phyloP scores from a whole-genome alignment of 2,113 vertebrate genomes.

The Xenotilapia longispinis region DNA sequence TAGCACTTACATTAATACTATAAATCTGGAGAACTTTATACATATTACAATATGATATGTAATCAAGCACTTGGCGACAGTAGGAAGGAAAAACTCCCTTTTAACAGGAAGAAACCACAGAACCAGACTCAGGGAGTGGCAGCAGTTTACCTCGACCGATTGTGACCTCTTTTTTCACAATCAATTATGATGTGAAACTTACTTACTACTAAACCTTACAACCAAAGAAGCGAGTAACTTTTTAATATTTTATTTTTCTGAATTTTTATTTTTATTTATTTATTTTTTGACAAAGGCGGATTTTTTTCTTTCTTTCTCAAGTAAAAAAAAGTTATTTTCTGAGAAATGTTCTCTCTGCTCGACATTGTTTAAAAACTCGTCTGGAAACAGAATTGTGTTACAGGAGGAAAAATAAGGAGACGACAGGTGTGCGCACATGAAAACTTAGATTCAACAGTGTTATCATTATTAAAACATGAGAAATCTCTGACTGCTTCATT shows the following conservation, averaged over 20 bases:
- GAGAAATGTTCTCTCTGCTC: neutral
- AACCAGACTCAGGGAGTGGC: neutral
- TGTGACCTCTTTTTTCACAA: neutral
- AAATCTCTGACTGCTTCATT: neutral
- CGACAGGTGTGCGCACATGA: neutral
- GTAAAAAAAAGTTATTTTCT: neutral
- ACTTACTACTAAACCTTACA: neutral
- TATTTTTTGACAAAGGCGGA: neutral
- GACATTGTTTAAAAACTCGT: neutral
- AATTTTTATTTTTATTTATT: neutral
- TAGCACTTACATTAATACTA: neutral
- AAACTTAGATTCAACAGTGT: neutral
- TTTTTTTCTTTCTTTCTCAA: neutral
- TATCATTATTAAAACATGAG: neutral
- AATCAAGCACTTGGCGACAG: neutral
- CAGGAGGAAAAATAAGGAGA: accelerated
- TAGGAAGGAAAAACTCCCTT: neutral
- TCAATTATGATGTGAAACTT: neutral
- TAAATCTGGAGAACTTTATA: neutral
- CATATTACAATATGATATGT: neutral
- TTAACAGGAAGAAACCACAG: neutral
- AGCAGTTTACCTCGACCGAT: neutral
- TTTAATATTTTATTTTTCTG: neutral
- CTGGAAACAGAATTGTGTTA: neutral
- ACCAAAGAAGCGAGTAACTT: neutral